Conservation (phyloP, 2,888 invertebrate genomes). For the Cephus rjabovi region DNA sequence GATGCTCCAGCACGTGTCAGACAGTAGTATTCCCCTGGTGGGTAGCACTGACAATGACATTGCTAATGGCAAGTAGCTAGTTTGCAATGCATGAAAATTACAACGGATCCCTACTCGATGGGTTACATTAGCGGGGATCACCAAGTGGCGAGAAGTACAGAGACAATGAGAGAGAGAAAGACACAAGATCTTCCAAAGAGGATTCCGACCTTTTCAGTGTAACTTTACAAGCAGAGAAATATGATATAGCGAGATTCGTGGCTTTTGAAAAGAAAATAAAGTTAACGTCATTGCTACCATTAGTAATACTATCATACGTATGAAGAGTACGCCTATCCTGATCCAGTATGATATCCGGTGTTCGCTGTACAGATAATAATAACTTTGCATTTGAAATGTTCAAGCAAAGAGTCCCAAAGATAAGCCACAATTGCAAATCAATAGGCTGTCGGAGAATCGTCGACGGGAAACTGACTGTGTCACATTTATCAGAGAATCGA, state of each 20-base stretch:
- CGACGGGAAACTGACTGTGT: constrained; percentile 29
- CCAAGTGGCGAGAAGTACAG: background rate
- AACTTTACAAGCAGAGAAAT: background rate
- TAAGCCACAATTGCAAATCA: constrained; percentile 34
- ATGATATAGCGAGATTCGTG: background rate
- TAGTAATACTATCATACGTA: constrained; percentile 9
- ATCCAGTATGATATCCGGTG: background rate
- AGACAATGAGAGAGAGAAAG: background rate
- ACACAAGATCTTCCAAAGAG: background rate
- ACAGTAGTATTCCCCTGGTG: background rate
- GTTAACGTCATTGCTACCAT: constrained; percentile 7
- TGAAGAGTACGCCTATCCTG: background rate
- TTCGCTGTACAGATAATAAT: background rate
- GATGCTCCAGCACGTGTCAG: background rate
- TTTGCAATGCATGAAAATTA: background rate
- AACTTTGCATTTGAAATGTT: background rate
- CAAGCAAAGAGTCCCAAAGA: constrained; percentile 17
- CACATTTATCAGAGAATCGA: constrained; percentile 34
- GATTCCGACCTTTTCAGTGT: background rate
- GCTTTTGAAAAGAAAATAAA: constrained; percentile 7
- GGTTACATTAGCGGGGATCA: background rate
- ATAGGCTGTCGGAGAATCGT: constrained; percentile 27
- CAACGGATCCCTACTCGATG: background rate
- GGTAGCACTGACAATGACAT: background rate
- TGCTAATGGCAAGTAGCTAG: background rate